A percentile compares a stretch with the other conserved stretches of the same genome.
These are phyloP conservation scores for Platygyra sinensis DNA, from an alignment of 64 coral and sea anemone species.

Conservation along the genomic window DNA sequence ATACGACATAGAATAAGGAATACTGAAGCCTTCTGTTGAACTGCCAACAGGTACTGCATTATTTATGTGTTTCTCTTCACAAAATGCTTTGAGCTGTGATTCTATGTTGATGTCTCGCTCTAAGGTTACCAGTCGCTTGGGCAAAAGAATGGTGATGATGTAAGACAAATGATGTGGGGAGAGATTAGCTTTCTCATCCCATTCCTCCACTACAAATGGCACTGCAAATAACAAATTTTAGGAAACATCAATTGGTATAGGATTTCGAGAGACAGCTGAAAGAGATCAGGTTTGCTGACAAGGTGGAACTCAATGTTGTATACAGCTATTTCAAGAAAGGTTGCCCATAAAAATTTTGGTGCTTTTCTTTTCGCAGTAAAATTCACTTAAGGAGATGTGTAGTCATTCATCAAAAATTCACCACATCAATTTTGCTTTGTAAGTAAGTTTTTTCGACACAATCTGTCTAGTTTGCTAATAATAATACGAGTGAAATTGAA, in stretches of 20 bases:
- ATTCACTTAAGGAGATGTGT: background rate
- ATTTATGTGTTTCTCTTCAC: slow-evolving; percentile 36
- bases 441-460: background rate
- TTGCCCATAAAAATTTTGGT: background rate
- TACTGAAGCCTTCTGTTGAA: slow-evolving; percentile 58
- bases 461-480: slow-evolving; percentile 1
- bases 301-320: background rate
- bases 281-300: background rate
- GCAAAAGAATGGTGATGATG: slow-evolving; percentile 42
- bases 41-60: slow-evolving; percentile 51
- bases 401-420: background rate
- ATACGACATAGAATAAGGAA: slow-evolving; percentile 51
- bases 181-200: slow-evolving; percentile 48
- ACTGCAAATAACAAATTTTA: slow-evolving; percentile 48
- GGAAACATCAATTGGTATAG: background rate
- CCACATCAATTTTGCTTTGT: background rate
- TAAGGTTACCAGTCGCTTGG: slow-evolving; percentile 53
- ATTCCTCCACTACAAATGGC: slow-evolving; percentile 50
- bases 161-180: slow-evolving; percentile 63
- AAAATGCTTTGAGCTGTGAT: slow-evolving; percentile 65
- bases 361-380: background rate
- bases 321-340: background rate
- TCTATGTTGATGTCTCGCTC: slow-evolving; percentile 51
- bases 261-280: background rate
- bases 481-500: background rate